phyloP scores from a whole-genome alignment of 2,888 invertebrate genomes.

The Calliopum simillimum region DNA sequence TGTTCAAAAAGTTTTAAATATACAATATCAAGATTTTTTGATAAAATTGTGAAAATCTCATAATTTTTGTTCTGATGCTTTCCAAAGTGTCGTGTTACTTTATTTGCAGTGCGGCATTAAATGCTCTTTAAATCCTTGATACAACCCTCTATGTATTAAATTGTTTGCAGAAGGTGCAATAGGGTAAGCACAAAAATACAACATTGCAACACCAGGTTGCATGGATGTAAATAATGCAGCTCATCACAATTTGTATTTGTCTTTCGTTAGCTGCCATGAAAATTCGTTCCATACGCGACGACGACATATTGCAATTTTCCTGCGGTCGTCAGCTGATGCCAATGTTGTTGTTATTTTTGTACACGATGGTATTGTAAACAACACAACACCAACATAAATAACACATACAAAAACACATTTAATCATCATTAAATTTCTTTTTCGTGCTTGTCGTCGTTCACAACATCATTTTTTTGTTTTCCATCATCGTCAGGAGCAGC shows the following conservation, averaged over 20 bases:
- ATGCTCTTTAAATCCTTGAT: not conserved
- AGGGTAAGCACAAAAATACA: no score
- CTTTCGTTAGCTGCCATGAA: constrained; percentile 7
- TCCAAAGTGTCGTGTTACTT: no score
- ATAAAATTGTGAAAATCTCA: no score
- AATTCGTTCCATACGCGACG: not conserved
- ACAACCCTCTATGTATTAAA: not conserved
- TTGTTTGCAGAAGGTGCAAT: not conserved
- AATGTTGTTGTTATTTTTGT: constrained; percentile 10
- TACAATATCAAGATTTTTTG: no score
- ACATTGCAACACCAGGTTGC: no score
- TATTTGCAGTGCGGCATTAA: not conserved
- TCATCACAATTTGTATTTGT: constrained; percentile 19
- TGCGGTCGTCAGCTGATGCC: constrained; percentile 8
- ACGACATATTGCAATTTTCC: not conserved
- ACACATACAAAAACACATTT: constrained; percentile 16
- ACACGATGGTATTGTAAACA: constrained; percentile 4
- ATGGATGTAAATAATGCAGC: constrained; percentile 24
- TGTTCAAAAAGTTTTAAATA: no score
- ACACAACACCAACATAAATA: constrained; percentile 5
- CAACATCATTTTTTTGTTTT: constrained; percentile 14
- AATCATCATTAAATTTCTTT: constrained; percentile 29
- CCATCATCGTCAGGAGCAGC: not conserved
- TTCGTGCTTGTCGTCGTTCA: not conserved
- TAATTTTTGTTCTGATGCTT: no score